Evolutionary conservation across 2,888 invertebrate species (phyloP), one percentile per base, ranked within the genome.

Genomic region (Fissipunctia ypsillon): DNA sequence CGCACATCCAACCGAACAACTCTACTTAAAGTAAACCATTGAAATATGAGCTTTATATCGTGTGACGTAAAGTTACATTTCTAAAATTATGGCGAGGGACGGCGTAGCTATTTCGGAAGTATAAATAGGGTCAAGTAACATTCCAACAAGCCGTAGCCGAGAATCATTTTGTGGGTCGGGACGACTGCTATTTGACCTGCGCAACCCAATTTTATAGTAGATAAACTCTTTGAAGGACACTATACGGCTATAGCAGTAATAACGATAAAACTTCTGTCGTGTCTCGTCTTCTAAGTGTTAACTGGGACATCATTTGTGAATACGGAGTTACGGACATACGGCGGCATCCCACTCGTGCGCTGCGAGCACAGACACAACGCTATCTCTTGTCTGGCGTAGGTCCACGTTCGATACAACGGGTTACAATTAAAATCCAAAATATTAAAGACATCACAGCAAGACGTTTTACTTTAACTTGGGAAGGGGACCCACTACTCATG

Each of bases 51-150:
- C 43, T 50, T 38, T 69, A 78, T 38, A 7, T 9, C 12, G n/a
- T 9, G 12, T 14, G 0, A 0, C 0, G 2, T 74, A 69, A 28
- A 45, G 43, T 59, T 16, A n/a, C 5, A 45, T 59, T 28, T 68
- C 2, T 5, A 43, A n/a, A 43, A 77, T 16, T 31, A 76, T 22
- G 2, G 0, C 52, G 25, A 25, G 14, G 12, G 7, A 54, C 54
- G 16, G 16, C 28, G 25, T 28, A 54, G 52, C 14, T 28, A 50
- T 69, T 59, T 77, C 43, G 57, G 69, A 50, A 43, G 43, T 69
- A 57, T 43, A 22, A 75, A 59, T 78, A 43, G 25, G 75, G 78
- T 77, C 70, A 69, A 69, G 48, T 35, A 75, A 38, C 43, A 59
- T 25, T 59, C 4, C 22, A 59, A 38, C 70, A 52, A 73, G 35